These are phyloP conservation scores for Rhynchotus rufescens DNA, from an alignment of 2,797 vertebrate species.

Conservation along the genomic window DNA sequence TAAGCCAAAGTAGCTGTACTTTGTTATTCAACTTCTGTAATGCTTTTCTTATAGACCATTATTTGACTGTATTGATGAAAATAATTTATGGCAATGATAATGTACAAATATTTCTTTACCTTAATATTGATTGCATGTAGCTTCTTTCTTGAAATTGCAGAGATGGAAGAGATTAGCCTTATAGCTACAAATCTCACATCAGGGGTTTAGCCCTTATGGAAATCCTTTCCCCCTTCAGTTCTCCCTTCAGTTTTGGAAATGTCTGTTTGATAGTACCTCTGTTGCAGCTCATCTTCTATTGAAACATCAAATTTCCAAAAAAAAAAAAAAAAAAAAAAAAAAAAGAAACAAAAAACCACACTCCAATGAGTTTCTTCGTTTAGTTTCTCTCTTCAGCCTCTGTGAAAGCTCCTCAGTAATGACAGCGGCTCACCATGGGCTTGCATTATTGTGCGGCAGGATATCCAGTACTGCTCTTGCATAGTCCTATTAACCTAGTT, in stretches of 20 bases:
- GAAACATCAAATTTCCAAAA: not conserved
- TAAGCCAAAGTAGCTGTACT: conserved; percentile 18
- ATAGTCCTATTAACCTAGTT: not conserved
- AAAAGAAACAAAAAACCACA: not conserved
- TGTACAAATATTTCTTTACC: not conserved
- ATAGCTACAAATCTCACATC: not conserved
- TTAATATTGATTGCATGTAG: not conserved
- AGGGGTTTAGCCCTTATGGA: not conserved
- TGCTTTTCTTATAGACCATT: conserved; percentile 25
- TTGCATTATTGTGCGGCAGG: not conserved
- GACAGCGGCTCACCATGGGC: not conserved
- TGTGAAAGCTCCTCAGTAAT: not conserved
- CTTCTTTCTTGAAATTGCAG: not conserved
- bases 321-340: not conserved
- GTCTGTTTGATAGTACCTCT: not conserved
- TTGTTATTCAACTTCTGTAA: conserved; percentile 35
- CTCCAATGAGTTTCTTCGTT: not conserved
- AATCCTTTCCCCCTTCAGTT: not conserved
- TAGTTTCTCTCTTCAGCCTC: not conserved
- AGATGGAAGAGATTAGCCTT: not conserved
- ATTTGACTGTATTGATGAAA: conserved; percentile 21
- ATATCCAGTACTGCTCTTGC: not conserved
- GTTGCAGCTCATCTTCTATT: not conserved
- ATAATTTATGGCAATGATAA: not conserved
- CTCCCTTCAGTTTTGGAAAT: not conserved